Base-by-base conservation (phyloP, 2,888 invertebrate genomes). In the Nomada flava region DNA sequence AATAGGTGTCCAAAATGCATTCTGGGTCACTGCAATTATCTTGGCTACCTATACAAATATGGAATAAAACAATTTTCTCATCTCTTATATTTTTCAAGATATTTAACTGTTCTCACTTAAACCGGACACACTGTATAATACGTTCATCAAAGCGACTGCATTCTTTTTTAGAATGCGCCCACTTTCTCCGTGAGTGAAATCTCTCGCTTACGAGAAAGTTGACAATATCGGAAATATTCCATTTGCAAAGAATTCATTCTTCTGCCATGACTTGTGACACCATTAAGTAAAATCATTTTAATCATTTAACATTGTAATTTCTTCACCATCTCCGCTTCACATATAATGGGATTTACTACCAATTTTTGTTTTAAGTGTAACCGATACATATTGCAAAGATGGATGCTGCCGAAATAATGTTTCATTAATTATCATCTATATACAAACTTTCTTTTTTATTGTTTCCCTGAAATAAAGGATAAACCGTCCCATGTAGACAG, bases 111-210 rank as follows among this genome's bases (percentile, higher is more conserved):
- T 7, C 36, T 36, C 36, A 7, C 36, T 36, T 36, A 36, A 36
- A 36, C 36, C 36, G 36, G 7, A 36, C 7, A 0, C 7, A 57
- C 47, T 15, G 47, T 4, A 47, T 15, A 47, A 63, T 71, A 29
- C 65, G 60, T 29, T 47, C 53, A n/a, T 62, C 42, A 62, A 42
- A 11, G 42, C 26, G 63, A 29, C 47, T 79, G 47, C 42, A 29
- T 62, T 80, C 81, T 60, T 65, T 55, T 44, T 71, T 74, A 64
- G 70, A 80, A 76, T 74, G 71, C 65, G 72, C 57, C 76, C 79
- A 89, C 90, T 91, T 91, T 91, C 91, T 90, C 91, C 75, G 65
- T 72, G 82, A 88, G 91, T 89, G 91, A 91, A 91, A 91, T 88
- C 87, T 86, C 13, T 29, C 11, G 2, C 47, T 36, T 52, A 59